Base-by-base conservation (phyloP, 2,113 vertebrate genomes). In the Clarias macrocephalus region DNA sequence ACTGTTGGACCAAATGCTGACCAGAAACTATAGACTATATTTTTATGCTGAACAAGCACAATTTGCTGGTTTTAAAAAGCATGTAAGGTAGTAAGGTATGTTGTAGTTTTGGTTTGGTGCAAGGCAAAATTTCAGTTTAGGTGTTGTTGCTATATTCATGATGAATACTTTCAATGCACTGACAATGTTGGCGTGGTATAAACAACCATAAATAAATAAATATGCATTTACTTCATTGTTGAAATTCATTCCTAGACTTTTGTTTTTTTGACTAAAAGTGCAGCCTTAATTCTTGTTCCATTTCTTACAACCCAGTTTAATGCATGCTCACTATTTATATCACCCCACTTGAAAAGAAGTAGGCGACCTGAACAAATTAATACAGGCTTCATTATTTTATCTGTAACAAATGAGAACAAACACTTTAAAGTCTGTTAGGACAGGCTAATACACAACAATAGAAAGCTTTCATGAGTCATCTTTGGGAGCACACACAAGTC, bases 211-310 rank as follows among this genome's bases (percentile, higher is more conserved):
- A 23, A 25, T 16, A 52, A 23, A 25, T 16, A 48, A 23, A 48
- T 48, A 23, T 75, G 37, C 0, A 8, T 52, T n/a, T 15, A n/a
- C 11, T 4, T 11, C 33, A 52, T 56, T 28, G 28, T 28, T 28
- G 25, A 15, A 13, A 6, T 25, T 21, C 73, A 56, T 7, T 77
- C 48, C 2, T 16, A 56, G 25, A 56, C 37, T 75, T 5, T 48
- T 13, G 42, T 72, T 56, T 77, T 56, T 56, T 52, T 56, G 52
- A 18, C 2, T 18, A 54, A 1, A 76, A 16, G 1, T 76, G 25
- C 23, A n/a, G 48, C 48, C 54, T 80, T 59, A 30, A 80, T 80
- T 80, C 54, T 57, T 80, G n/a, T 80, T 59, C 28, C 77, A 80
- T 57, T 57, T 80, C 16, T 21, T 59, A 59, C 77, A 59, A n/a